Evolutionary conservation across 2,113 vertebrate species (phyloP), one percentile per base, ranked within the genome.

Genomic region (Phainopepla nitens): DNA sequence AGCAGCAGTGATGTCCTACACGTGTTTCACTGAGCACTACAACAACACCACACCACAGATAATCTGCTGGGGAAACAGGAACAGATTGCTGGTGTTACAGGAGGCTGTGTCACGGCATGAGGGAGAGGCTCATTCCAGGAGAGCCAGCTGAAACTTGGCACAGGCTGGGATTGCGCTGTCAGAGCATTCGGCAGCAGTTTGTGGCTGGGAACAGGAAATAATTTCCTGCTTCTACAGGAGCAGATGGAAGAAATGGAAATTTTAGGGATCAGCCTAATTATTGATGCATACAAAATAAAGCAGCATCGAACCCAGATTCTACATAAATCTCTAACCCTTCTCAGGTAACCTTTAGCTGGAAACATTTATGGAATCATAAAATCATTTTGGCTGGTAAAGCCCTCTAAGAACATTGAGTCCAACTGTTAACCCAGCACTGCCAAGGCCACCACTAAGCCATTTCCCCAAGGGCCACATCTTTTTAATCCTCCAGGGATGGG

Each of bases 41-140:
- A 87, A 11, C 29, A 44, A 1, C 66, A 41, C 5, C 69, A 50
- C 0, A 16, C 77, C 86, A 64, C 56, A 62, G 29, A 36, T 7
- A 7, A 70, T 31, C 56, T 78, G 80, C 89, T 77, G 80, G 64
- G 88, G 62, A 62, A 58, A 47, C 0, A 44, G 72, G 89, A 91
- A 49, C 81, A 87, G 89, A 54, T 47, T 92, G 82, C 72, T 92
- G 91, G 10, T 86, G 77, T 13, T 64, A 11, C 83, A 91, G 80
- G 86, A 92, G 76, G 33, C 64, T 21, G 36, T 41, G 89, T 8
- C 42, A 57, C 56, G 39, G 64, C 14, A 17, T 41, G 54, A 70
- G 72, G 66, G 53, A 36, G 15, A 18, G 49, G 6, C 56, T 81
- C 33, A 0, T n/a, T 57, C 36, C 89, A 62, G 78, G 20, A 87